phyloP scores from a whole-genome alignment of 1,140 invertebrate genomes.

The Drosophila baimaii region DNA sequence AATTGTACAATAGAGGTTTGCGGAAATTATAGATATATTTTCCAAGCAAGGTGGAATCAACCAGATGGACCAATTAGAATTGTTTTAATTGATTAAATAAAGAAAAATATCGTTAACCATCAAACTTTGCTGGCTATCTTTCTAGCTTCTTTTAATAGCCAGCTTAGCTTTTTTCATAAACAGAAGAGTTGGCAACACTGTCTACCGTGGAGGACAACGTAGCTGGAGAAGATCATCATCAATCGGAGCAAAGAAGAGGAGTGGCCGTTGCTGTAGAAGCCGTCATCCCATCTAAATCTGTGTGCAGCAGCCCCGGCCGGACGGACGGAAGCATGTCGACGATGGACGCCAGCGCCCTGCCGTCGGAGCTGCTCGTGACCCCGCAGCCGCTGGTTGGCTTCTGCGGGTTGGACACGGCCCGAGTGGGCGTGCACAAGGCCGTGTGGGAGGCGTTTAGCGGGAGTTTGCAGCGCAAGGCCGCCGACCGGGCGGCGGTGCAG shows the following conservation, averaged over 20 bases:
- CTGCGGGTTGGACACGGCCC: constrained; percentile 92
- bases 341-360: constrained; percentile 88
- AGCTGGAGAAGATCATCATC: constrained; percentile 31
- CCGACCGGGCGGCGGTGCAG: constrained; percentile 89
- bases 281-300: constrained; percentile 16
- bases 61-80: too few relatives aligned
- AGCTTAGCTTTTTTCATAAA: not conserved
- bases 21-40: too few relatives aligned
- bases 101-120: too few relatives aligned
- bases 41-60: too few relatives aligned
- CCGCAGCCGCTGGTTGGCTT: constrained; percentile 94
- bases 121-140: not conserved
- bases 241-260: constrained; percentile 24
- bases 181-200: constrained; percentile 7
- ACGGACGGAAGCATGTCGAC: constrained; percentile 66
- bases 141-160: not conserved
- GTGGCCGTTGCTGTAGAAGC: constrained; percentile 24
- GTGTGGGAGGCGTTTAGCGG: constrained; percentile 97
- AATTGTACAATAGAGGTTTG: too few relatives aligned
- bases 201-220: constrained; percentile 21
- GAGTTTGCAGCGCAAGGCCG: constrained; percentile 85
- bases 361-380: constrained; percentile 90
- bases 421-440: constrained; percentile 93
- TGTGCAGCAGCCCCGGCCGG: constrained; percentile 21
- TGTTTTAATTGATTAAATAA: too few relatives aligned